These are phyloP conservation scores for Drosophila nigricruria DNA, from an alignment of 2,888 invertebrate species.

Conservation along the genomic window DNA sequence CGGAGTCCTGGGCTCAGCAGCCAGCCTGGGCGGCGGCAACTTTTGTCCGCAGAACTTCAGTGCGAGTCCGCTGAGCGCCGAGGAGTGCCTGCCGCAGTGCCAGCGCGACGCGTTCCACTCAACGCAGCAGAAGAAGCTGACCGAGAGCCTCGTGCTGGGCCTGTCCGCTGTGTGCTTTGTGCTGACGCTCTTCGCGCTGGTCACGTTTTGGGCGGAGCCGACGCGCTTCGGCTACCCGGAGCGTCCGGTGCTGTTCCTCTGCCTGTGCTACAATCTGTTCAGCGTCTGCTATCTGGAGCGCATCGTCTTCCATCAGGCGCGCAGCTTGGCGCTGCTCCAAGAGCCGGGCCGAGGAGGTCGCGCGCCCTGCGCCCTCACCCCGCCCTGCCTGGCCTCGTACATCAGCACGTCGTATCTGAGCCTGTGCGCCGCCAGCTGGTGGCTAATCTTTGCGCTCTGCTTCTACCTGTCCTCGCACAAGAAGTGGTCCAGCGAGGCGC, in stretches of 20 bases:
- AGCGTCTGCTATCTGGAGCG: constrained; percentile 91
- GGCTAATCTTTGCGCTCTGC: constrained; percentile 94
- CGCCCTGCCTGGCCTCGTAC: constrained; percentile 91
- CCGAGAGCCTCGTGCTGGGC: constrained; percentile 91
- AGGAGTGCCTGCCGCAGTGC: constrained; percentile 88
- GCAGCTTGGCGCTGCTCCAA: constrained; percentile 79
- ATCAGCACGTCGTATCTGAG: constrained; percentile 92
- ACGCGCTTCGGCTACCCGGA: constrained; percentile 96
- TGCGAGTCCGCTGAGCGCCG: constrained; percentile 85
- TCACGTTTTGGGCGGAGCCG: constrained; percentile 96
- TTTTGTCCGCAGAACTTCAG: constrained; percentile 88
- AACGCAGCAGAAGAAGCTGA: constrained; percentile 89
- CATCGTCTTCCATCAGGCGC: constrained; percentile 86
- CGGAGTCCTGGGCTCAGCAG: background rate
- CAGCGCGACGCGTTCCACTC: constrained; percentile 90
- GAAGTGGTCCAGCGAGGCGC: constrained; percentile 97
- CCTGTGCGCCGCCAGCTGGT: constrained; percentile 93
- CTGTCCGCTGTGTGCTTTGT: constrained; percentile 92
- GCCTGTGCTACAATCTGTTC: constrained; percentile 93
- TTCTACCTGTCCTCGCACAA: constrained; percentile 96
- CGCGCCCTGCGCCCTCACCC: constrained; percentile 85
- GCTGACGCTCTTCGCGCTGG: constrained; percentile 92
- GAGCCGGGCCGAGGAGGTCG: constrained; percentile 84
- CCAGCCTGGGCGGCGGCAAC: constrained; percentile 34
- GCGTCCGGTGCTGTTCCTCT: constrained; percentile 95